Evolutionary conservation across 1,140 invertebrate species (phyloP), one percentile per base, ranked within the genome.

Genomic region (Aradophagus sp.): DNA sequence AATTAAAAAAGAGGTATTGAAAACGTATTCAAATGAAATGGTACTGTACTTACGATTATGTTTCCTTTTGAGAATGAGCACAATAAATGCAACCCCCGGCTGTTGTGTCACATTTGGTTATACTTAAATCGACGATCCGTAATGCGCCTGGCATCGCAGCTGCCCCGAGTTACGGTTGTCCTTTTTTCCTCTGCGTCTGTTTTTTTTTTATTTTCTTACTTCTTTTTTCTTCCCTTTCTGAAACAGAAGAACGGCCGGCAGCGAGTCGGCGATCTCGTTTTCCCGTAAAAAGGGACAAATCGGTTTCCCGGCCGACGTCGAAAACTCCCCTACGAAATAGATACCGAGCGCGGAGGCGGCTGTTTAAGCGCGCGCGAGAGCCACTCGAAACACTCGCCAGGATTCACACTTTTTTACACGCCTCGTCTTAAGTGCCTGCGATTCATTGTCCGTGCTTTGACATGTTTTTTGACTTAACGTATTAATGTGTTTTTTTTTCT

Each of bases 211-310:
- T 55, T 68, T 65, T 26, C 11, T 26, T 44, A n/a, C n/a, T n/a
- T n/a, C n/a, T n/a, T n/a, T n/a, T n/a, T n/a, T n/a, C n/a, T n/a
- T n/a, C n/a, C n/a, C 41, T 55, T 52, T 65, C 65, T 61, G 62
- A 71, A 71, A 74, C 67, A 67, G 15, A 74, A 74, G 62, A 70
- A 56, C 55, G 41, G 44, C 45, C 47, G 48, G 36, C 47, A 67
- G 42, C 32, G 15, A 44, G 35, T 19, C 32, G 13, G 31, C 68
- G 68, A 71, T 68, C 73, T 56, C 42, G 38, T 65, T 72, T 75
- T 71, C 62, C 56, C 53, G 53, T n/a, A n/a, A n/a, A 71, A 63
- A 67, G 59, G 52, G 32, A 63, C 48, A 71, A 70, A 70, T 67
- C 56, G 36, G 50, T 72, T 61, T 65, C 48, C 50, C 63, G 63